phyloP scores from a whole-genome alignment of 2,113 vertebrate species.

The Pterophyllum scalare region DNA sequence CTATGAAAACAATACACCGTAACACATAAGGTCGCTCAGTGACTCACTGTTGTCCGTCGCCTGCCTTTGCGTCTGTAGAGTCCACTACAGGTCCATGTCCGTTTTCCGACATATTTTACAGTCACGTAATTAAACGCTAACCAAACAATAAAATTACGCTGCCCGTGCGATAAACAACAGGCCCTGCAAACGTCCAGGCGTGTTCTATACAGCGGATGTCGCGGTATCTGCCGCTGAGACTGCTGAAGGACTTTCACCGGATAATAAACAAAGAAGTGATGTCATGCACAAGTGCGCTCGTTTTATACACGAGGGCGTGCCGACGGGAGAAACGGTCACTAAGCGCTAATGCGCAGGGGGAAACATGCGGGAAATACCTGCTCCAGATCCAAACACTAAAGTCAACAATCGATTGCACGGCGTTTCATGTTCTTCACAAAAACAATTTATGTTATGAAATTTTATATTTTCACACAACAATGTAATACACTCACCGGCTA shows the following conservation, averaged over 20 bases:
- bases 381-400: too few species aligned
- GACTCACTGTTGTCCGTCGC: slow-evolving; percentile 66
- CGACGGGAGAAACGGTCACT: neutral
- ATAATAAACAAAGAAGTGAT: slow-evolving; percentile 54
- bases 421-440: neutral
- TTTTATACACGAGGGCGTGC: neutral
- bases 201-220: neutral
- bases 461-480: neutral
- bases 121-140: neutral
- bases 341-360: too few species aligned
- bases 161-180: neutral
- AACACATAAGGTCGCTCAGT: neutral
- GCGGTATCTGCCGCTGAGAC: neutral
- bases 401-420: too few species aligned
- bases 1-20: neutral
- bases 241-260: too few species aligned
- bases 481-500: neutral
- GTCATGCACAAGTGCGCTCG: slow-evolving; percentile 32
- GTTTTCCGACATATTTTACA: slow-evolving; percentile 53
- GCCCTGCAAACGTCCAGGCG: too few species aligned
- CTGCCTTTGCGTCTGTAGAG: slow-evolving; percentile 61
- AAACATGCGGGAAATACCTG: too few species aligned
- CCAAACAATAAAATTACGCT: neutral
- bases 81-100: slow-evolving; percentile 53
- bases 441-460: neutral